Conservation (phyloP, 2,888 invertebrate genomes). For the Conchocele bisecta region DNA sequence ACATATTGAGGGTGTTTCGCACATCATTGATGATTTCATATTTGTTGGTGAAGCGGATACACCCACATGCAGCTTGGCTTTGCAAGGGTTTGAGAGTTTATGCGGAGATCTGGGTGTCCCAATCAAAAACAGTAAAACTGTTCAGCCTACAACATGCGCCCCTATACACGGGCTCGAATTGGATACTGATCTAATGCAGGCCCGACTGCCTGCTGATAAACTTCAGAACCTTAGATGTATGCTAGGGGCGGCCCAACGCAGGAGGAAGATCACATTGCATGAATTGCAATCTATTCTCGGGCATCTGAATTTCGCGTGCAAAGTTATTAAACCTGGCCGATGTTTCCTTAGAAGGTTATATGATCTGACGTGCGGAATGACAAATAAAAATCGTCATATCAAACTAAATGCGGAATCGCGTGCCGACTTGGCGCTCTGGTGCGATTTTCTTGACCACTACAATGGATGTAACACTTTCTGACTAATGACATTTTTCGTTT, state of each 20-base stretch:
- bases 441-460: conserved; percentile 13
- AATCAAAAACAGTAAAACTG: conserved; percentile 22
- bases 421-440: conserved; percentile 30
- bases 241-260: neutral
- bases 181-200: conserved; percentile 9
- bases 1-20: conserved; percentile 12
- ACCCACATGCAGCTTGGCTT: neutral
- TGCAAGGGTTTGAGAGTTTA: conserved; percentile 1
- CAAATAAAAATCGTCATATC: conserved; percentile 17
- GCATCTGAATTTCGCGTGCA: conserved; percentile 36
- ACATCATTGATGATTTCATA: conserved; percentile 40
- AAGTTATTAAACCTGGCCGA: conserved; percentile 30
- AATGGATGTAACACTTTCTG: conserved; percentile 34
- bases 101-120: conserved; percentile 10
- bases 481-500: conserved; percentile 29
- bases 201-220: conserved; percentile 20
- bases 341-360: conserved; percentile 38
- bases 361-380: conserved; percentile 17
- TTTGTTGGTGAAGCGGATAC: conserved; percentile 11
- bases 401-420: conserved; percentile 11
- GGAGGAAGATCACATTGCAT: conserved; percentile 7
- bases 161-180: conserved; percentile 23
- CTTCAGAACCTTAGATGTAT: neutral
- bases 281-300: conserved; percentile 22
- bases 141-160: conserved; percentile 5